Base-by-base conservation (phyloP, 2,797 vertebrate species). In the Adelosebastes latens region DNA sequence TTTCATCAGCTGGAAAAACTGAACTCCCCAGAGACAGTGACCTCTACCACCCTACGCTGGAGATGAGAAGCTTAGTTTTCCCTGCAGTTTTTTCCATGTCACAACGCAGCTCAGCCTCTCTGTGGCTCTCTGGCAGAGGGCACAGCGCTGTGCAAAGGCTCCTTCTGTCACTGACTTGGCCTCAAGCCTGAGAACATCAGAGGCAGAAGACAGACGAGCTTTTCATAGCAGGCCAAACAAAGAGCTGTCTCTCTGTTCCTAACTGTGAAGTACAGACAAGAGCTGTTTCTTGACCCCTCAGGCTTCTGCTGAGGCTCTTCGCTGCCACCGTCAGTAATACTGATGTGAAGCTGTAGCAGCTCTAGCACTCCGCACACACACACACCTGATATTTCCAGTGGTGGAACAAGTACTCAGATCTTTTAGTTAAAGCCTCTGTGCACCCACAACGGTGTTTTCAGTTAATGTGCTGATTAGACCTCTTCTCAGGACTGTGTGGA, bases 141-240 rank as follows among this genome's bases (percentile, higher is more conserved):
- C 79, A 81, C 67, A 68, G 75, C 6, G 46, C 73, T 83, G 84
- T 77, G 90, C 77, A 85, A 89, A 88, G 85, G 60, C 90, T 92
- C 85, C 89, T 83, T 83, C 91, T 89, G 91, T 89, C 86, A 85
- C 82, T 8, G 84, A 80, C 70, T 91, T 91, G 90, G 92, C 88
- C 78, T 42, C 14, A 14, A 86, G 92, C 91, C 92, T 71, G 59
- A 88, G 79, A 84, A 87, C 89, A 92, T 92, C 90, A 90, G 83
- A 90, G 82, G 81, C 73, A 53, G 71, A 56, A 90, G 87, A 94
- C 89, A 93, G 84, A 90, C 74, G 64, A 89, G 92, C 83, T 77
- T 89, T 91, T 93, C 91, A 93, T 69, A n/a, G 77, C 55, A 36
- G 72, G 63, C 78, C 83, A 87, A 83, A 93, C 91, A 92, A 88